Evolutionary conservation across 2,797 vertebrate species (phyloP), one percentile per base, ranked within the genome.

Genomic region (Thripadectes ignobilis): DNA sequence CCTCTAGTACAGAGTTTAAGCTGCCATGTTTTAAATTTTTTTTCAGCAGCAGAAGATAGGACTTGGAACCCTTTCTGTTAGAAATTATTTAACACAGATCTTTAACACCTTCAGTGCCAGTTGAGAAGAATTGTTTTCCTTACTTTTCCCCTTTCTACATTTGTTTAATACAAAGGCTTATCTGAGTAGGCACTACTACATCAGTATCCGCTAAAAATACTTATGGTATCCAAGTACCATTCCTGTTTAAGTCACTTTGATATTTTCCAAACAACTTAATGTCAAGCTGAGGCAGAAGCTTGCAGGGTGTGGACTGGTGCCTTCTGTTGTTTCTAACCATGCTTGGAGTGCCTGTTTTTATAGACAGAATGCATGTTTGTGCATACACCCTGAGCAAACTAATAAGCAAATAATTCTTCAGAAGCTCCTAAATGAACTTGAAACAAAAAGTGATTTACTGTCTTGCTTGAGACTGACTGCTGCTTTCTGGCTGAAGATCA

Each of bases 391-490:
- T 38, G 41, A 78, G 36, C 46, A 80, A 85, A 74, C 82, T 82
- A 94, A 89, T 69, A 67, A 57, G 65, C 55, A 77, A 89, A 21
- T 61, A 52, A 89, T 29, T 67, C 6, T 81, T 88, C 24, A 29
- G 72, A 69, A 86, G 27, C 89, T 95, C 88, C 76, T 75, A 74
- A 91, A 94, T 82, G 12, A 94, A 55, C 29, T 85, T 66, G 51
- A 87, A 76, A 32, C 38, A 52, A 68, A 32, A 85, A 66, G 59
- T 76, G 51, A 48, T 89, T 48, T 62, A 7, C 27, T 72, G 24
- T 88, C 54, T 68, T 80, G 75, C 89, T 83, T 68, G 38, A 87
- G 52, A 39, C 75, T 95, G 63, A 69, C 49, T 7, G 8, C 92
- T 93, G 15, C 61, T 77, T 95, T 89, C 54, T 1, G 7, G 51